Conservation (phyloP, 35 echinoderm and acorn worm species). For the Heliocidaris tuberculata region DNA sequence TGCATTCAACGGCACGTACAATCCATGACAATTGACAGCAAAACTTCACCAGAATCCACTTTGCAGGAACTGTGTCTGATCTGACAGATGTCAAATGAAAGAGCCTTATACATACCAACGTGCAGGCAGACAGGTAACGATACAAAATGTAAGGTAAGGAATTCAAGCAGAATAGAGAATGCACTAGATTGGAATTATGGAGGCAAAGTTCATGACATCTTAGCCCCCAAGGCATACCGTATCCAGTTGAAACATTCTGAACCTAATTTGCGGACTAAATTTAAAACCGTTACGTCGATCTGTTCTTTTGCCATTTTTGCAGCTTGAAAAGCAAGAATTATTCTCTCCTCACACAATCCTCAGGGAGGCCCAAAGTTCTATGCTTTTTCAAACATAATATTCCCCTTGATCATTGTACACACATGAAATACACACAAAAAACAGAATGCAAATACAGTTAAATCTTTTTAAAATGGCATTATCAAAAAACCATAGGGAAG, state of each 20-base stretch:
- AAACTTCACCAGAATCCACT: not conserved
- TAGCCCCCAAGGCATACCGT: not conserved
- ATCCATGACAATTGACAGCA: not conserved
- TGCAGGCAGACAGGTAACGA: not conserved
- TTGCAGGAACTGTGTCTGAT: not conserved
- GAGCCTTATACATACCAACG: not conserved
- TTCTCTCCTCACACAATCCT: not conserved
- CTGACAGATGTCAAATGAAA: not conserved
- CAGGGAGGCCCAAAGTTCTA: not conserved
- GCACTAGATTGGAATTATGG: not conserved
- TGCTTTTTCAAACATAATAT: not conserved
- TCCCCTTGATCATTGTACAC: not conserved
- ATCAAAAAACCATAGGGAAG: not conserved
- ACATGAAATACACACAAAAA: not conserved
- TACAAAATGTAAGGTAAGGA: not conserved
- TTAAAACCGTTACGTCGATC: not conserved
- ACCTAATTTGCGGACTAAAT: not conserved
- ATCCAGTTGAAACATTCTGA: conserved; percentile 9
- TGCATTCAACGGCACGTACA: not conserved
- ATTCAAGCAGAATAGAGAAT: not conserved
- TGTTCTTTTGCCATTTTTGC: not conserved
- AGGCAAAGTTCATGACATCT: conserved; percentile 9
- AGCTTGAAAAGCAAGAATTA: not conserved
- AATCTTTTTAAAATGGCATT: not conserved
- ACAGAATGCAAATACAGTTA: not conserved